Conservation (phyloP, 1,140 invertebrate species). For the Micrasema longulum region DNA sequence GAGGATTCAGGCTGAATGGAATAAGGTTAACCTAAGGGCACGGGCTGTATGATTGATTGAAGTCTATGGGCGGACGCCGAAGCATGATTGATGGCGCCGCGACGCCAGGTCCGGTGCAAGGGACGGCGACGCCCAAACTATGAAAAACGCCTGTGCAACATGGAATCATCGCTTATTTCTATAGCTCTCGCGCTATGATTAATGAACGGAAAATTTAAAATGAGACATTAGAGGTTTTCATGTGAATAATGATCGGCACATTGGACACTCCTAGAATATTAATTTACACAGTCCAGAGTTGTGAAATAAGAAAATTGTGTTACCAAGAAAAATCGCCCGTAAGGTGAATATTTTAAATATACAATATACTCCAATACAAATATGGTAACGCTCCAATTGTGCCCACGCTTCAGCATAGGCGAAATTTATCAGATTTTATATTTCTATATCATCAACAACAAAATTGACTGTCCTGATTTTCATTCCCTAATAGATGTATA, state of each 20-base stretch:
- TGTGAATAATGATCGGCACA: background rate
- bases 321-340: too few relatives aligned
- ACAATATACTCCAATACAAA: too few relatives aligned
- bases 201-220: slow-evolving; percentile 9
- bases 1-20: background rate
- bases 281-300: background rate
- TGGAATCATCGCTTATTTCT: background rate
- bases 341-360: too few relatives aligned
- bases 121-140: slow-evolving; percentile 2
- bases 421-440: too few relatives aligned
- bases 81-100: slow-evolving; percentile 50
- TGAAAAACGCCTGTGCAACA: background rate
- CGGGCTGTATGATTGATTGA: slow-evolving; percentile 30
- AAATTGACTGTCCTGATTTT: too few relatives aligned
- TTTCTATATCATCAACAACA: too few relatives aligned
- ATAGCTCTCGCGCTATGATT: background rate
- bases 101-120: slow-evolving; percentile 43
- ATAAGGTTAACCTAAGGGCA: slow-evolving; percentile 31
- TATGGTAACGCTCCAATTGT: too few relatives aligned
- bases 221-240: background rate
- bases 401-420: too few relatives aligned
- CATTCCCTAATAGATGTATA: too few relatives aligned
- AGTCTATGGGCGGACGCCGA: slow-evolving; percentile 34
- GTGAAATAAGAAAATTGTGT: background rate
- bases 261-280: background rate